Base-by-base conservation (phyloP, 2,113 vertebrate species). In the Scomber scombrus region DNA sequence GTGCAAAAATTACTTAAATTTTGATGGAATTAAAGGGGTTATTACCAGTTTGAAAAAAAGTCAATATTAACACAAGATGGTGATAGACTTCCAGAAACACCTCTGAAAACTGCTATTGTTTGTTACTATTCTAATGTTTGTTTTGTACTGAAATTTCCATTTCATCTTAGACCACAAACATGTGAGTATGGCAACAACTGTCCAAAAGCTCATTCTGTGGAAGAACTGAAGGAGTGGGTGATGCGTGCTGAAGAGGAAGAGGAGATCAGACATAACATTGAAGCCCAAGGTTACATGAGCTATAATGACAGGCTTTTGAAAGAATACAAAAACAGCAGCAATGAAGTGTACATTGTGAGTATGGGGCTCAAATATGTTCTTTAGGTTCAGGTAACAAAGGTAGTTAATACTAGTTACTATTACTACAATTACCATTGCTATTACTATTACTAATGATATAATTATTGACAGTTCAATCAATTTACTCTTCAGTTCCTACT, bases 171-270 rank as follows among this genome's bases (percentile, higher is more conserved):
- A 84, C 90, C 84, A 7, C 85, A 93, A 4, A 91, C 93, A 51
- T 98, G 97, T 5, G 96, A 96, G 45, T 95, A 96, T 0, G 96
- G 97, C 1, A 67, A 34, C 0, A 76, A 89, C 16, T 98, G 97
- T 79, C 90, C 90, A 23, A 92, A 93, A 78, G 97, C 97, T 2
- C 97, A 98, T 56, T 97, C 95, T 1, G 2, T 10, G 0, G 93
- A 95, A 55, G 97, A 99, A 71, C 95, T 97, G 60, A 85, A 94
- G 83, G 97, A 99, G 82, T 98, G 97, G 97, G 80, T 92, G 21
- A 94, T 91, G 89, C 91, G 97, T 50, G 63, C 76, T 7, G 85
- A 78, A 62, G 84, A 84, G 3, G 80, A 65, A 47, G 91, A 89
- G 31, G 94, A 94, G 46, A 95, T 87, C 80, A 85, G 83, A 58